A percentile compares a stretch with the other conserved stretches of the same genome.
phyloP scores from a whole-genome alignment of 2,113 vertebrate species.

The Hippocampus mohnikei region DNA sequence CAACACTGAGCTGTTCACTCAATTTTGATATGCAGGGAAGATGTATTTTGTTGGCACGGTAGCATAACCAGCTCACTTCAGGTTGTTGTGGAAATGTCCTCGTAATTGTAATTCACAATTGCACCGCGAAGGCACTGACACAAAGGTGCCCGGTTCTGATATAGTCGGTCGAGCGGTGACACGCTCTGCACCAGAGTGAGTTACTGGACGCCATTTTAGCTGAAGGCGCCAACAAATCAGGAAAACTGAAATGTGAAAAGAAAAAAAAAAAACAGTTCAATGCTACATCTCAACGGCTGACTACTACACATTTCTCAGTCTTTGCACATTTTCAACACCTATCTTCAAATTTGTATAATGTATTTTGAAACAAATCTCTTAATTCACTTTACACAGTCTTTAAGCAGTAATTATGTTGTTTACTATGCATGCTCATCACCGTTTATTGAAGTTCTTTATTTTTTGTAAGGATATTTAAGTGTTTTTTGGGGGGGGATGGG shows the following conservation, averaged over 20 bases:
- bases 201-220: neutral
- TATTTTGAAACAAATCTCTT: neutral
- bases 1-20: no score
- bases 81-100: neutral
- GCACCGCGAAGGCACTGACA: neutral
- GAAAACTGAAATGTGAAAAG: neutral
- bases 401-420: neutral
- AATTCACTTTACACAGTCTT: neutral
- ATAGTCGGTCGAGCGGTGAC: neutral
- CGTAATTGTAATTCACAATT: neutral
- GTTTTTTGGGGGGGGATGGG: neutral
- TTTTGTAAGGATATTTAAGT: neutral
- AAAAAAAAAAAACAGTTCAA: neutral
- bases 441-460: conserved; percentile 19
- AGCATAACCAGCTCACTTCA: neutral
- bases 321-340: neutral
- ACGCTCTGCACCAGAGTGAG: no score
- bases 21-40: neutral
- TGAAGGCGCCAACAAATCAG: neutral
- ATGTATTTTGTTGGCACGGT: neutral
- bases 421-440: neutral
- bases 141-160: neutral
- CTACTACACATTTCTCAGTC: neutral
- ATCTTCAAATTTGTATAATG: neutral
- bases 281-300: neutral